Base-by-base conservation (phyloP, 2,113 vertebrate species). In the Leucoraja erinaceus region DNA sequence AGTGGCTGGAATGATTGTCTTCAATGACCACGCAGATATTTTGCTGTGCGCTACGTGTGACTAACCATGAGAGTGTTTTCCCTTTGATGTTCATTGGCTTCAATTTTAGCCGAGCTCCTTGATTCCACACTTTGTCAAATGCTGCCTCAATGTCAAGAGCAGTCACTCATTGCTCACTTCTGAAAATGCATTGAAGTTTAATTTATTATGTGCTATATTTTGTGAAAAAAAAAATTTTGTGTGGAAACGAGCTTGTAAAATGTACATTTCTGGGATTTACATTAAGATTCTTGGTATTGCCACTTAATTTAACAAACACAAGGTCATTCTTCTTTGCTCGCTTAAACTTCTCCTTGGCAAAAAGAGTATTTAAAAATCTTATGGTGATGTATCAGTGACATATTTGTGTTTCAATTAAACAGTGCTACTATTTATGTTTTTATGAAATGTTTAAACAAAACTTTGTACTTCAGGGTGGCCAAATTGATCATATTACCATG, bases 391-490 rank as follows among this genome's bases (percentile, higher is more conserved):
- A 54, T 91, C 33, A 11, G 90, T 91, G 90, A 54, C 90, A 91
- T 91, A 91, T 88, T 88, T 88, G 83, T 28, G 38, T 28, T 91
- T 12, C 66, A 93, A 68, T 68, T 31, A 70, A 72, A 93, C 83
- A 93, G 66, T 14, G 63, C 83, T 86, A 93, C 93, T 86, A 79
- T 86, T 93, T 83, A 84, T 47, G 33, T 93, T 86, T 84, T 54
- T 93, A 66, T 74, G 74, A 84, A 77, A 77, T 76, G 56, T 63
- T 93, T 63, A 77, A 93, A 93, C 93, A 94, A 94, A 93, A 72
- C 94, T 95, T 94, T 95, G 94, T 94, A 94, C 88, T 93, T 94
- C 93, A 92, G 94, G 94, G 94, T 95, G 95, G 94, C 95, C 96
- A 94, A 93, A 93, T 95, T 94, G 94, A 94, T 94, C 11, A 77